Base-by-base conservation (phyloP, 2,888 invertebrate species). In the Congeria kusceri region DNA sequence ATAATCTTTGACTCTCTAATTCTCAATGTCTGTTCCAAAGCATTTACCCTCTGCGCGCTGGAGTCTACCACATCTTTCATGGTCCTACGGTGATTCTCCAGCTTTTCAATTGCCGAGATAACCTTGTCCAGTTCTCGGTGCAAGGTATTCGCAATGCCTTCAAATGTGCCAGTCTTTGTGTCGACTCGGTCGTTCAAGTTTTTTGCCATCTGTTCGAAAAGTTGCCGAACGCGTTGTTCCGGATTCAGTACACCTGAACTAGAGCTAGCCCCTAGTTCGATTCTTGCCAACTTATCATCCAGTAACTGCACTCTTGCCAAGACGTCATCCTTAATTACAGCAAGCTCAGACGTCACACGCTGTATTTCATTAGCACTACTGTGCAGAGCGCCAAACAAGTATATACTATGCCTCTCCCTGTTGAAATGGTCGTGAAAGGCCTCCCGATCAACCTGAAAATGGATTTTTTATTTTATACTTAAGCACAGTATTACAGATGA, bases 101-200 rank as follows among this genome's bases (percentile, higher is more conserved):
- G 62, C 7, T 84, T 82, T 62, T 91, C 89, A 7, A 89, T 69
- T 2, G 86, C 86, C 7, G 83, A 74, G 18, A 90, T 87, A 44
- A 87, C 86, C 32, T 88, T 83, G 56, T 90, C 88, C 46, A 90
- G 86, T 66, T 91, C 91, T 13, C 87, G 75, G 49, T 91, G 90
- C 11, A 91, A 80, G 23, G 90, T 88, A 7, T 86, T 86, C 11
- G 87, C 84, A 29, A 91, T 89, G 15, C 88, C 88, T 61, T 90
- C 79, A 71, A 83, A 83, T 3, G 86, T 77, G n/a, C 81, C 84
- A 20, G 88, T 83, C 64, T 89, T 89, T 11, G 82, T 65, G 47
- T 88, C 85, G 15, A 75, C 59, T 59, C 75, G 77, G 28, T 77
- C 68, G 61, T 61, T 71, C 27, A 64, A 28, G 15, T 27, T 63